Evolutionary conservation across 2,888 invertebrate species (phyloP), one percentile per base, ranked within the genome.

Genomic region (Folsomia manolachei): DNA sequence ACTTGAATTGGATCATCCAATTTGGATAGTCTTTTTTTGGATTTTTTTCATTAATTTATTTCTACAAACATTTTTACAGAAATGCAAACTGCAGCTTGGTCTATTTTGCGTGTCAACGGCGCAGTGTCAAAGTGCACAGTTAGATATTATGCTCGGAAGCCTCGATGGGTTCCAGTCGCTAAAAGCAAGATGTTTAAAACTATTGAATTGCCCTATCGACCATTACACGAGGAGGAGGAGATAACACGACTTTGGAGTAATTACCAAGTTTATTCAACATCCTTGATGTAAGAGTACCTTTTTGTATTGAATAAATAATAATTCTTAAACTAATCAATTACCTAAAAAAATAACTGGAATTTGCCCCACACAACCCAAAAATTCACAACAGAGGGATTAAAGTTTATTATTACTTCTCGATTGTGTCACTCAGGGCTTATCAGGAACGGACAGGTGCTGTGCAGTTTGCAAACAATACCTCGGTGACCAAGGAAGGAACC

Each of bases 121-220:
- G 7, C 56, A 7, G 19, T 56, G 7, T 21, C n/a, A 19, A n/a
- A 4, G 56, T 19, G 65, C 18, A 74, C 65, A 61, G 72, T 74
- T 19, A 68, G 74, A 7, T 68, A 67, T 23, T n/a, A n/a, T n/a
- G 62, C 71, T 87, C 86, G 91, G 79, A 94, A 94, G 84, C 94
- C 94, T 0, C 85, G 89, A 75, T 92, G 92, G 92, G 71, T 93
- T 63, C 91, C 92, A 1, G 88, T 88, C 18, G 94, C 94, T 0
- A 92, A 91, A 85, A 89, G 88, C 79, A 94, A 94, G 86, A 78
- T 91, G 64, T 94, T 88, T 84, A 88, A 89, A 77, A 87, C 94
- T 73, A 89, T 91, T 0, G 85, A 86, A 79, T 87, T 88, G 61
- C 87, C 87, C 23, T 83, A 83, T 73, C 82, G 90, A 64, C 85